Conservation (phyloP, 2,113 vertebrate genomes). For the Malurus melanocephalus region DNA sequence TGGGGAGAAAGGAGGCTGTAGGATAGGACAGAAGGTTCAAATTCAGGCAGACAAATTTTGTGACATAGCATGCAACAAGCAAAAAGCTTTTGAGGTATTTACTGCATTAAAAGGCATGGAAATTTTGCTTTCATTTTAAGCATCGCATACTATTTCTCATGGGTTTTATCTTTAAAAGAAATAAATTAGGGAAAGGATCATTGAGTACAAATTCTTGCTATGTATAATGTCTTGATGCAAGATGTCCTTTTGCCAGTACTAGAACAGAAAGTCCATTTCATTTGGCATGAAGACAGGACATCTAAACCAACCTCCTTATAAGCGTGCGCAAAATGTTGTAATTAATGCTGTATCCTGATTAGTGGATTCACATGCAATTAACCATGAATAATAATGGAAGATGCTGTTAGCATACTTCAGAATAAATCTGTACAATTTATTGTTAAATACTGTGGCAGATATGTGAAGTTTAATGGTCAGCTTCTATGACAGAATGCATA, state of each 20-base stretch:
- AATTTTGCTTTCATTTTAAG: neutral
- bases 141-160: neutral
- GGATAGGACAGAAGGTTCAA: neutral
- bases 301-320: neutral
- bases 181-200: neutral
- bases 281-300: neutral
- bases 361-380: neutral
- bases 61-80: neutral
- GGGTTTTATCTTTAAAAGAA: neutral
- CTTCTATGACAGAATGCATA: neutral
- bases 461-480: neutral
- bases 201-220: neutral
- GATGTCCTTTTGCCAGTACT: neutral
- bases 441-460: neutral
- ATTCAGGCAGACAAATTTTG: neutral
- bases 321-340: neutral
- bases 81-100: neutral
- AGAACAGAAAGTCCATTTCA: neutral
- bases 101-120: neutral
- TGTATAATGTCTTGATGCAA: neutral
- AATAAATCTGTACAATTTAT: conserved; percentile 3
- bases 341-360: neutral
- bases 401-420: conserved; percentile 5
- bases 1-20: neutral
- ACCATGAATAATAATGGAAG: neutral